Evolutionary conservation across 2,888 invertebrate species (phyloP), one percentile per base, ranked within the genome.

Genomic region (Xestia rhomboidea): DNA sequence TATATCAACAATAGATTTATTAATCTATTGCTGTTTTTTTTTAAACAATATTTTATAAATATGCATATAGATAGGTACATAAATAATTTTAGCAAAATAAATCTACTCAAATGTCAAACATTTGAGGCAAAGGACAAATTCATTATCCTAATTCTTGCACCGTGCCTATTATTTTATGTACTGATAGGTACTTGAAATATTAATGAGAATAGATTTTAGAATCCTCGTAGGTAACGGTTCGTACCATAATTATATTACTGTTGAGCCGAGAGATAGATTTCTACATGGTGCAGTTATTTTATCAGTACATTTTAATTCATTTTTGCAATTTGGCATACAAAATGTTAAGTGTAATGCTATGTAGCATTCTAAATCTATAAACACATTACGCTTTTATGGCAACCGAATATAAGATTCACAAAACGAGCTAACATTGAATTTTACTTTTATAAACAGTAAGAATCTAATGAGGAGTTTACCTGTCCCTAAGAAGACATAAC

Each of bases 21-120:
- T 51, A 51, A 51, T 51, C 51, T 51, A 51, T 51, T 51, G 24
- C 10, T 51, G 51, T 51, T 11, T 49, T 49, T 51, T 51, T 51
- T n/a, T 54, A 54, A 54, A 54, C n/a, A 54, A 54, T 51, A 51
- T 51, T 51, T 11, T n/a, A 54, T n/a, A 51, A 3, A 49, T 24
- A 21, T 21, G 21, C 8, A 8, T 24, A 38, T 51, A 77, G n/a
- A 63, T 62, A 77, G n/a, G 51, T 62, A 34, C 30, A 21, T 44
- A 7, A 4, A 69, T n/a, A n/a, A 69, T 51, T 71, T 79, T 79
- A 57, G 64, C 64, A 38, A 78, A 54, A 73, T 51, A 51, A 67
- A 18, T 66, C 10, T 49, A 66, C 27, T 62, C 24, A 49, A 79
- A 51, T 79, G 64, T 68, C n/a, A 64, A 46, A 64, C 63, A 64